phyloP scores from a whole-genome alignment of 2,888 invertebrate genomes.

The Schrankia costaestrigalis region DNA sequence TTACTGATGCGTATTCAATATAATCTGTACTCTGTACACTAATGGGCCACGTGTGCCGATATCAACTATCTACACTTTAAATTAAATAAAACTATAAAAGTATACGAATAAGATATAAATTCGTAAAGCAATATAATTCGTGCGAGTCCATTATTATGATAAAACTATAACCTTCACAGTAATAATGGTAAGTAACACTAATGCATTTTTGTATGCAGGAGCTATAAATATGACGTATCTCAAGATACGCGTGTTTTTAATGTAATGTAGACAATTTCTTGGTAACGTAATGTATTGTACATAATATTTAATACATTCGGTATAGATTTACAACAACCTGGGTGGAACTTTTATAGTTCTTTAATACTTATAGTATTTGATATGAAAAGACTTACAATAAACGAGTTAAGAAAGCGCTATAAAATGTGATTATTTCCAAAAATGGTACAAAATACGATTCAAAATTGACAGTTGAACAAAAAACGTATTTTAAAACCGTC shows the following conservation, averaged over 20 bases:
- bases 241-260: constrained; percentile 33
- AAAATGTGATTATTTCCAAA: constrained; percentile 18
- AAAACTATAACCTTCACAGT: constrained; percentile 52
- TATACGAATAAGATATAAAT: constrained; percentile 11
- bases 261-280: constrained; percentile 21
- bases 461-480: constrained; percentile 26
- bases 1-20: constrained; percentile 40
- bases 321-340: no score
- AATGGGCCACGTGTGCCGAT: constrained; percentile 60
- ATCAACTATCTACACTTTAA: constrained; percentile 34
- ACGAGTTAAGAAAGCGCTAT: constrained; percentile 11
- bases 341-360: no score
- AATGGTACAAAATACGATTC: constrained; percentile 23
- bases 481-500: constrained; percentile 25
- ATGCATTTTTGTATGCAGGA: constrained; percentile 63
- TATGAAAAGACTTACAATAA: constrained; percentile 22
- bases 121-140: constrained; percentile 13
- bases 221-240: constrained; percentile 65
- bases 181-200: constrained; percentile 58
- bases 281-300: constrained; percentile 17
- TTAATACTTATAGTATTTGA: constrained; percentile 20
- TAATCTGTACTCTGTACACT: constrained; percentile 46
- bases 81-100: constrained; percentile 18
- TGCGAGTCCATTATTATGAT: constrained; percentile 50
- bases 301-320: constrained; percentile 17